phyloP scores from a whole-genome alignment of 2,113 vertebrate species.

The Pionites leucogaster region DNA sequence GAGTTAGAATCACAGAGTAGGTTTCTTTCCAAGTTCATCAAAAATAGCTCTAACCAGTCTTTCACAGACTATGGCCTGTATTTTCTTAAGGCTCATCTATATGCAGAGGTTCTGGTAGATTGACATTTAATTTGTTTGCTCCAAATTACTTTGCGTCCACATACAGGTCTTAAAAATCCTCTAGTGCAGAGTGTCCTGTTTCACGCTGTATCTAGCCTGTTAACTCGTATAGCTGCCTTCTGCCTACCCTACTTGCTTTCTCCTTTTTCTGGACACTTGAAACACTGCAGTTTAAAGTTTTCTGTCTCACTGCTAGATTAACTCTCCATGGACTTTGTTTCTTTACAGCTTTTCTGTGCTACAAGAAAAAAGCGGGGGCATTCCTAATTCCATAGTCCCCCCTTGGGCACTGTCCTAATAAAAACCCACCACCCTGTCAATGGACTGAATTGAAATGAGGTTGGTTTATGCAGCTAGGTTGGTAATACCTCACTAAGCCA shows the following conservation, averaged over 20 bases:
- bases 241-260: not conserved
- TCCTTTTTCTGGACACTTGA: not conserved
- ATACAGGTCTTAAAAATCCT: not conserved
- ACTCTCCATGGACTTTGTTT: not conserved
- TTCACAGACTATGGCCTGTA: not conserved
- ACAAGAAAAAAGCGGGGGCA: not conserved
- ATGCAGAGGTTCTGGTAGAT: not conserved
- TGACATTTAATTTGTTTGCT: not conserved
- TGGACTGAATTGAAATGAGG: not conserved
- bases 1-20: not conserved
- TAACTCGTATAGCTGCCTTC: not conserved
- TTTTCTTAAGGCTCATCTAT: not conserved
- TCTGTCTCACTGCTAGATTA: not conserved
- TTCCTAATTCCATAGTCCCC: not conserved
- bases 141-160: not conserved
- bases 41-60: not conserved
- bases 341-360: not conserved
- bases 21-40: not conserved
- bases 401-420: not conserved
- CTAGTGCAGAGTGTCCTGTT: fast-evolving
- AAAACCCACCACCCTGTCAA: not conserved
- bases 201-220: not conserved
- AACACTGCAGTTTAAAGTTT: not conserved
- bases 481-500: not conserved
- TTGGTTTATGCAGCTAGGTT: not conserved